Evolutionary conservation across 2,113 vertebrate genomes (phyloP).

Genomic region (Ctenomys sociabilis): DNA sequence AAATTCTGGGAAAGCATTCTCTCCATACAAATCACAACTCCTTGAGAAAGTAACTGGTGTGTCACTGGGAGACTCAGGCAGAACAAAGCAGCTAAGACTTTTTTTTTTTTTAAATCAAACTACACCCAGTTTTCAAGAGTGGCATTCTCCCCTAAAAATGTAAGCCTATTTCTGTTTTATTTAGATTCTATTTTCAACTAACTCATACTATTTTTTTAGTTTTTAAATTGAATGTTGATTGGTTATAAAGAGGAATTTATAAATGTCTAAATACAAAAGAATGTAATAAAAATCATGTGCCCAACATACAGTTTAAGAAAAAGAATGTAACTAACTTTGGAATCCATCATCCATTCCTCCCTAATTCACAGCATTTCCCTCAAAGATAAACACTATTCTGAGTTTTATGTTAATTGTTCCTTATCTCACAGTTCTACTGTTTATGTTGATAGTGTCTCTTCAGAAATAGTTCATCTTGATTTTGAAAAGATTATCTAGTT

Average conservation of each 20-base stretch:
- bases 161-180: conserved; percentile 48
- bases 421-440: conserved; percentile 41
- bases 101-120: not conserved
- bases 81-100: not conserved
- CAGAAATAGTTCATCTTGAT: conserved; percentile 45
- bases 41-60: conserved; percentile 43
- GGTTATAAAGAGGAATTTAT: conserved; percentile 1
- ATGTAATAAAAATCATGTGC: not conserved
- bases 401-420: conserved; percentile 40
- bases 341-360: not conserved
- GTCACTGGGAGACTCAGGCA: not conserved
- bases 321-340: conserved; percentile 24
- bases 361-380: not conserved
- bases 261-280: conserved; percentile 23
- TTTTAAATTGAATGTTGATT: conserved; percentile 25
- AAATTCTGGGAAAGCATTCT: conserved; percentile 10
- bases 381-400: not conserved
- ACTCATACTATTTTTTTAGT: conserved; percentile 19
- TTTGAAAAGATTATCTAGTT: conserved; percentile 46
- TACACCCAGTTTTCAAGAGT: not conserved
- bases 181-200: conserved; percentile 45
- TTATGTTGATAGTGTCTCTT: conserved; percentile 9
- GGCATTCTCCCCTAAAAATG: not conserved
- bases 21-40: not conserved
- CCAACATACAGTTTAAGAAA: conserved; percentile 11